Evolutionary conservation across 1,140 invertebrate species (phyloP), one percentile per base, ranked within the genome.

Genomic region (Plectrocnemia conspersa): DNA sequence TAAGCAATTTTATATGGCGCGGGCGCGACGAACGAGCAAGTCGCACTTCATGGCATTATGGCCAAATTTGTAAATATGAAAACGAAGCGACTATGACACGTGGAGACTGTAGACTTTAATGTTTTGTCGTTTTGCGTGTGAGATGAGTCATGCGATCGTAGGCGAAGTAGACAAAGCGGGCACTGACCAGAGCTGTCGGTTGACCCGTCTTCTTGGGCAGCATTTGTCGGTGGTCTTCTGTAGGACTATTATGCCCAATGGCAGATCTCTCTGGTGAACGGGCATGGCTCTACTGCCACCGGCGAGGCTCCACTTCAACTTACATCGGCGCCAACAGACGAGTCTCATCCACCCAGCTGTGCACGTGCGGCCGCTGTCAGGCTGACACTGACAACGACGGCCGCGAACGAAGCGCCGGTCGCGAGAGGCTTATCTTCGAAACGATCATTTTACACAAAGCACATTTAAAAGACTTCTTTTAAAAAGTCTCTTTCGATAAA

Each of bases 151-250:
- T n/a, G 27, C 27, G 27, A 29, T 6, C 27, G 27, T 6, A 29
- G 27, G 27, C 27, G 27, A n/a, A 6, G n/a, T 29, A 29, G 27
- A n/a, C 27, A 29, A 16, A 38, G 7, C 6, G 15, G 15, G 5
- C 6, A 41, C 35, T 52, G 6, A 52, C 48, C 48, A 52, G 13
- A 52, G 21, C 21, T 52, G 48, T 11, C 35, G 15, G 13, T 52
- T 52, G 22, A 52, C 36, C 19, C 48, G 15, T 7, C 18, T n/a
- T 13, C 48, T 36, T 2, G 48, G 48, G 9, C 48, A 52, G 23
- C 48, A 52, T 22, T 16, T 24, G 7, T 13, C 6, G 2, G 48
- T 22, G 33, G 27, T 10, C 25, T 40, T 52, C 16, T 41, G 48
- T 24, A 52, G 11, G 7, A 52, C 10, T n/a, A 40, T 13, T 22